Evolutionary conservation across 2,797 vertebrate species (phyloP), one percentile per base, ranked within the genome.

Genomic region (Notamacropus eugenii): DNA sequence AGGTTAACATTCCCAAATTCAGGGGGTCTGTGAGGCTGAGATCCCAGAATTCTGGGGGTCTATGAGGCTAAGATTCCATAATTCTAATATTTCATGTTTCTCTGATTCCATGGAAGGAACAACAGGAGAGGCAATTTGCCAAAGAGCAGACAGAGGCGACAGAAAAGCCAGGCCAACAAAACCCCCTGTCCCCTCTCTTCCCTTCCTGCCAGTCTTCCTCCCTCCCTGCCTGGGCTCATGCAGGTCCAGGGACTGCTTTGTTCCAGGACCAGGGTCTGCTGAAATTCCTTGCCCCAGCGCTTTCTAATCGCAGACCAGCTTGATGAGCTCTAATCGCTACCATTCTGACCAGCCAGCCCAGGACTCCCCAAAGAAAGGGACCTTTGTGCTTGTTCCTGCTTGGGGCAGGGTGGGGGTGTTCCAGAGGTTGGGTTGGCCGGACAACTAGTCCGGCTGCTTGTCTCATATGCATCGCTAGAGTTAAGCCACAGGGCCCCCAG

Each of bases 261-360:
- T 40, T 82, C n/a, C 9, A 46, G 74, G 74, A 27, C 40, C 74
- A 82, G 22, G 74, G 74, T 24, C 40, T 46, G 40, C 40, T 50
- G 40, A 46, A 87, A 87, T 87, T 87, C 40, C 40, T 40, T 87
- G 74, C 40, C 40, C 74, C 22, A 2, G 40, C 3, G 22, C 74
- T 87, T 87, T 87, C 74, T 87, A 87, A 87, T 87, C 40, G 40
- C 40, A 87, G 74, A 87, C 40, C 74, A 87, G 74, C 74, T 87
- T 87, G 74, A 87, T 50, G 74, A 87, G 74, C 74, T 87, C 74
- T 87, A 87, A 87, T 87, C 74, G 74, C 74, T 87, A 46, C 74
- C 74, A 87, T 50, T 50, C 40, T 50, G 74, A 87, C 74, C 74
- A 87, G 40, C 13, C 67, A 87, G 40, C 40, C 24, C 74, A 87